These are phyloP conservation scores for Carollia perspicillata DNA, from an alignment of 2,113 vertebrate species.

Conservation along the genomic window DNA sequence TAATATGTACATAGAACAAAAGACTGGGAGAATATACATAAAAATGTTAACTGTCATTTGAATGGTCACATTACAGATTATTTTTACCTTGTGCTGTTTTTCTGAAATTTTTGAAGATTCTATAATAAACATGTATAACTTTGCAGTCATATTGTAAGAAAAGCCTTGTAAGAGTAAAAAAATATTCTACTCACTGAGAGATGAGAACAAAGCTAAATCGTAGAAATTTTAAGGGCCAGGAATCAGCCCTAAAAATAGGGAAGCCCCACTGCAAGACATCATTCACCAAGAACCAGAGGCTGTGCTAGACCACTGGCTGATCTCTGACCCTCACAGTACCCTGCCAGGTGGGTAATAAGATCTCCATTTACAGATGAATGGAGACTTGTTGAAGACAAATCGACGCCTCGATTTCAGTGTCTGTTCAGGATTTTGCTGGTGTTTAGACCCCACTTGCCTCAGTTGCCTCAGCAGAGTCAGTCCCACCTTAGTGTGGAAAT, in stretches of 20 bases:
- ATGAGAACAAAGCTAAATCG: background rate
- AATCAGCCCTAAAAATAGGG: accelerated
- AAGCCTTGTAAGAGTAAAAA: background rate
- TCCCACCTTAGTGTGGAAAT: background rate
- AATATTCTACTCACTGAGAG: background rate
- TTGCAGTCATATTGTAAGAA: background rate
- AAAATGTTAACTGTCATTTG: background rate
- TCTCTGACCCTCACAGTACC: background rate
- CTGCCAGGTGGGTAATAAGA: background rate
- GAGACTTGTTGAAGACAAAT: background rate
- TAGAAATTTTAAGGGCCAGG: background rate
- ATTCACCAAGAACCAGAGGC: accelerated
- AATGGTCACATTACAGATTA: background rate
- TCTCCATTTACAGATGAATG: background rate
- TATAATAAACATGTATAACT: background rate
- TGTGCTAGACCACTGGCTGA: too few relatives aligned
- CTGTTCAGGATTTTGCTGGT: background rate
- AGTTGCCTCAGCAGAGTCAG: background rate
- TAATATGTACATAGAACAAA: background rate
- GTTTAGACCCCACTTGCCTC: background rate
- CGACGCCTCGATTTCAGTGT: background rate
- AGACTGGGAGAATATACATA: background rate
- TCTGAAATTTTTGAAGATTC: background rate
- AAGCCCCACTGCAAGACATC: background rate
- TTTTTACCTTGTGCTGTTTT: background rate